Evolutionary conservation across 2,888 invertebrate species (phyloP), one percentile per base, ranked within the genome.

Genomic region (Tipula confusa): DNA sequence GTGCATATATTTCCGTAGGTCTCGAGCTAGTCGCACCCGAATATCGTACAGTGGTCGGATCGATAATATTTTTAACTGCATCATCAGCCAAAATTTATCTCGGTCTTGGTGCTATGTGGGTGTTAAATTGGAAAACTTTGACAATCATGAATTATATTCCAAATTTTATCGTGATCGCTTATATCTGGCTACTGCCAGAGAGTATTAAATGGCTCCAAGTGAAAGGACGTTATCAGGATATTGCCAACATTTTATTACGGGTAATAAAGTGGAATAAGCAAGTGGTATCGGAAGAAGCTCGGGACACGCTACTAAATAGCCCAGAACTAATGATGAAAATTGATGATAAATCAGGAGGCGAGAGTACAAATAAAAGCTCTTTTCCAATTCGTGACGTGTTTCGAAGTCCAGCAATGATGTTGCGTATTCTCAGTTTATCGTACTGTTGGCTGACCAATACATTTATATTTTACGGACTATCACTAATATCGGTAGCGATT

Each of bases 361-460:
- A 48, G n/a, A n/a, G 29, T 6, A 6, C 28, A 7, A 13, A 48
- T 48, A 43, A 48, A 24, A 15, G 2, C 13, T 64, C 31, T 9
- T 64, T 64, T 64, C 48, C 83, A n/a, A 43, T 82, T 38, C 81
- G 84, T 31, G 84, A 84, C 2, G 84, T 84, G 38, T 84, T 85
- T n/a, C 84, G 82, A 29, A 84, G 84, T 15, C 79, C 84, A 13
- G 86, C 86, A 81, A 85, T 89, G 15, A 87, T 88, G 83, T 88
- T 88, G 87, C 87, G 89, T 48, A 88, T 89, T 84, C 84, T 91
- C 1, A 92, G 93, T 83, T 94, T 95, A 85, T 93, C 93, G 13
- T 92, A 95, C 86, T 95, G 95, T 90, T 95, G 95, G 95, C 92
- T 95, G 15, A 93, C 95, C 0, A 93, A 94, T 86, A 93, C 94